Evolutionary conservation across 2,888 invertebrate genomes (phyloP).

Genomic region (Helobdella robusta): DNA sequence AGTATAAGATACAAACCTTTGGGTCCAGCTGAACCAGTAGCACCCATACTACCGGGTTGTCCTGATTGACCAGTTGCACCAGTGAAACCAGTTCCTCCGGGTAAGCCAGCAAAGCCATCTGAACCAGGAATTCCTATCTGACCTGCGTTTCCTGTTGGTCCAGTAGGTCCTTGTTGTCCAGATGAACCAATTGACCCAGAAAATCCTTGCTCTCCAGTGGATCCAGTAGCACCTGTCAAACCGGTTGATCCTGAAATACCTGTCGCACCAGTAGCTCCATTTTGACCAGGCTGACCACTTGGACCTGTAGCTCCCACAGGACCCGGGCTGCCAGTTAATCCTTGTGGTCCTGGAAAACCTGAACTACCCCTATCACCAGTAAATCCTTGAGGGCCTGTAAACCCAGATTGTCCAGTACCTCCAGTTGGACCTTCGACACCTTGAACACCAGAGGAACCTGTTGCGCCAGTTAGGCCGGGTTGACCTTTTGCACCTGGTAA

Average conservation of each 20-base stretch:
- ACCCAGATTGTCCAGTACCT: conserved; percentile 14
- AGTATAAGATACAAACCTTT: conserved; percentile 15
- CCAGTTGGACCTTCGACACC: conserved; percentile 21
- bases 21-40: conserved; percentile 18
- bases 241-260: conserved; percentile 40
- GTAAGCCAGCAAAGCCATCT: neutral
- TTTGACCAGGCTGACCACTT: conserved; percentile 7
- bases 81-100: conserved; percentile 23
- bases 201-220: neutral
- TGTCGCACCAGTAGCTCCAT: conserved; percentile 28
- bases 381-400: conserved; percentile 12
- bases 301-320: conserved; percentile 29
- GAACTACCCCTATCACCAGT: conserved; percentile 13
- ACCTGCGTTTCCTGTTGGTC: conserved; percentile 36
- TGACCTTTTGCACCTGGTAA: conserved; percentile 9
- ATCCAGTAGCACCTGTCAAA: neutral
- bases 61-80: conserved; percentile 25
- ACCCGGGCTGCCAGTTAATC: conserved; percentile 40
- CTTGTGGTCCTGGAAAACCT: conserved; percentile 28
- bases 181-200: neutral
- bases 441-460: conserved; percentile 22
- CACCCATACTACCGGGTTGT: conserved; percentile 24
- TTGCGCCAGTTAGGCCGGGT: conserved; percentile 25
- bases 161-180: neutral
- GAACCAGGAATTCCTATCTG: neutral